Evolutionary conservation across 2,888 invertebrate species (phyloP).

Genomic region (Volucella inflata): DNA sequence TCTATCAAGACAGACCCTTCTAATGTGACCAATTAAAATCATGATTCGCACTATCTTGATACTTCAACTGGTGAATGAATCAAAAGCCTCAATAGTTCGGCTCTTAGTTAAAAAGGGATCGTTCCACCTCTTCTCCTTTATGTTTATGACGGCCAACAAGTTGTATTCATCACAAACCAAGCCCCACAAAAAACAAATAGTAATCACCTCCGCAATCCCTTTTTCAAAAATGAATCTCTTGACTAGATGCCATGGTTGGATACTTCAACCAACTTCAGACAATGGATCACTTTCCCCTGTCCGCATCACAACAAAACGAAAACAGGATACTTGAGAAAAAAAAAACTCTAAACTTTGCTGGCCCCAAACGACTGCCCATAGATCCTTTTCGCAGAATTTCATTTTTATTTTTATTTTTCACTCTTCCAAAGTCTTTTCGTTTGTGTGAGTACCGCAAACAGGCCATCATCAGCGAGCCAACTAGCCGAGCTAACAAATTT

Average conservation of each 20-base stretch:
- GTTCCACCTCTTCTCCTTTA: neutral
- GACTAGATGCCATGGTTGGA: constrained; percentile 54
- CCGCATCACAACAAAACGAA: constrained; percentile 9
- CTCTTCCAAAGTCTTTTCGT: constrained; percentile 53
- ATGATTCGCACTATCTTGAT: too few species aligned
- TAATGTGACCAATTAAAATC: too few species aligned
- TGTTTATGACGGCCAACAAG: constrained; percentile 40
- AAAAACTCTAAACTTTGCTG: constrained; percentile 50
- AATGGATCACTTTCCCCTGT: constrained; percentile 50
- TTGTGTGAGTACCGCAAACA: constrained; percentile 68
- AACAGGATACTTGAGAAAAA: constrained; percentile 27
- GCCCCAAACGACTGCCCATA: constrained; percentile 53
- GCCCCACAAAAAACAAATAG: neutral
- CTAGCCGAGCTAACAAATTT: constrained; percentile 57
- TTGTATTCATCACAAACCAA: constrained; percentile 24
- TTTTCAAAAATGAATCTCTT: constrained; percentile 41
- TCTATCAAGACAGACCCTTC: too few species aligned
- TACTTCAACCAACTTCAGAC: constrained; percentile 20
- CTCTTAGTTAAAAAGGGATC: neutral
- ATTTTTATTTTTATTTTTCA: constrained; percentile 15
- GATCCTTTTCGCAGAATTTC: constrained; percentile 31
- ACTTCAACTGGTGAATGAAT: neutral
- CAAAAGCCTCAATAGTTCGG: neutral
- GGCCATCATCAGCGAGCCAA: constrained; percentile 64
- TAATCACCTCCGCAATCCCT: too few species aligned